Conservation (phyloP, 2,888 invertebrate genomes). For the Drosophila falleni region DNA sequence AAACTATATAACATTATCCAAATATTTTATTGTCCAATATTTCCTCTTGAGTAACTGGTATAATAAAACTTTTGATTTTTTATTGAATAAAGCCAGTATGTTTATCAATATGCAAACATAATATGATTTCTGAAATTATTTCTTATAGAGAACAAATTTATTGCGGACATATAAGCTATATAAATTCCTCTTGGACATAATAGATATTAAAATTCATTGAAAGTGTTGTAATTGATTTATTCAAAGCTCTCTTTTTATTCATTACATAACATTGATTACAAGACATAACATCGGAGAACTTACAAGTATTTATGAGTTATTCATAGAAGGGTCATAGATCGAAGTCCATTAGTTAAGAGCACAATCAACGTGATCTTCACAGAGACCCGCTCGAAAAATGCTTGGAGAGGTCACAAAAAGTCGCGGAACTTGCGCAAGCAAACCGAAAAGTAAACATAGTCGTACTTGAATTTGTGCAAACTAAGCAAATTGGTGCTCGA, state of each 20-base stretch:
- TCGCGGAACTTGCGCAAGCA: slow-evolving; percentile 47
- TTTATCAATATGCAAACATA: too few species aligned
- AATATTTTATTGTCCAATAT: too few species aligned
- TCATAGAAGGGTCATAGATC: slow-evolving; percentile 50
- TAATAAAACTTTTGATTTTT: too few species aligned
- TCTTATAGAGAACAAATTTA: too few species aligned
- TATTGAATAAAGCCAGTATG: too few species aligned
- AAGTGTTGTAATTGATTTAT: background rate
- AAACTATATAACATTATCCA: background rate
- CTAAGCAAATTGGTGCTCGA: slow-evolving; percentile 34
- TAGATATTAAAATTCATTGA: background rate
- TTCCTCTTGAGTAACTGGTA: too few species aligned
- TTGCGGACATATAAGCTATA: background rate
- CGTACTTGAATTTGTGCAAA: slow-evolving; percentile 20
- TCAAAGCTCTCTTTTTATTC: background rate
- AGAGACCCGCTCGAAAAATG: slow-evolving; percentile 13
- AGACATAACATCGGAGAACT: background rate
- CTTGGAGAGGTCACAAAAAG: slow-evolving; percentile 50
- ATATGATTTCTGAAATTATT: too few species aligned
- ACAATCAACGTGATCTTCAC: slow-evolving; percentile 51
- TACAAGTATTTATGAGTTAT: slow-evolving; percentile 30
- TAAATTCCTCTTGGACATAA: background rate
- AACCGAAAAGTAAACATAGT: slow-evolving; percentile 13
- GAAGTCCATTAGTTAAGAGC: slow-evolving; percentile 47
- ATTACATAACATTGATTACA: slow-evolving; percentile 24